phyloP scores from a whole-genome alignment of 2,113 vertebrate species.

The Eulacestoma nigropectus region DNA sequence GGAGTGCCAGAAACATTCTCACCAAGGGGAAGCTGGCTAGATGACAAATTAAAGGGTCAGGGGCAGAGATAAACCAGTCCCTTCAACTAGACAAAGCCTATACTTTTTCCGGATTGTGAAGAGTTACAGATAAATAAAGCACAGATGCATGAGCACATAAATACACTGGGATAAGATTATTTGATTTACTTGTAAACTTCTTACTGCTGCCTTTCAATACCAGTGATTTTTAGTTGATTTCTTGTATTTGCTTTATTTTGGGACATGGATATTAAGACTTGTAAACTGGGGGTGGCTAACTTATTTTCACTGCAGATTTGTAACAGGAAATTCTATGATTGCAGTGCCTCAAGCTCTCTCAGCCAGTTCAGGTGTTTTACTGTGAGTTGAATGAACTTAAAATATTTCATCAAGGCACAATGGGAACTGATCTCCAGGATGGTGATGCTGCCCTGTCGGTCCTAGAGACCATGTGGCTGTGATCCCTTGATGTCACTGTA shows the following conservation, averaged over 20 bases:
- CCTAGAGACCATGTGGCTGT: too few species aligned
- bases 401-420: neutral
- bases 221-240: neutral
- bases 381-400: neutral
- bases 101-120: neutral
- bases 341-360: neutral
- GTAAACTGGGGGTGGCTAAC: neutral
- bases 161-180: neutral
- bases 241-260: neutral
- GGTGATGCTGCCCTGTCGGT: neutral
- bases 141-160: neutral
- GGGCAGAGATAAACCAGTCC: constrained; percentile 28
- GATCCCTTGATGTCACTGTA: neutral
- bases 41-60: constrained; percentile 57
- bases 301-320: neutral
- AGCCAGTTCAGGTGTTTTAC: neutral
- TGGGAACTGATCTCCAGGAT: neutral
- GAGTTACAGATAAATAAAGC: neutral
- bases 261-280: neutral
- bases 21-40: constrained; percentile 34
- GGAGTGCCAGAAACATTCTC: constrained; percentile 55
- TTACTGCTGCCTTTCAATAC: neutral
- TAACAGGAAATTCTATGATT: neutral
- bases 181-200: neutral
- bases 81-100: neutral